A percentile compares a stretch with the other conserved stretches of the same genome.
Evolutionary conservation across 1,140 invertebrate species (phyloP).

Genomic region (Coboldia fuscipes): DNA sequence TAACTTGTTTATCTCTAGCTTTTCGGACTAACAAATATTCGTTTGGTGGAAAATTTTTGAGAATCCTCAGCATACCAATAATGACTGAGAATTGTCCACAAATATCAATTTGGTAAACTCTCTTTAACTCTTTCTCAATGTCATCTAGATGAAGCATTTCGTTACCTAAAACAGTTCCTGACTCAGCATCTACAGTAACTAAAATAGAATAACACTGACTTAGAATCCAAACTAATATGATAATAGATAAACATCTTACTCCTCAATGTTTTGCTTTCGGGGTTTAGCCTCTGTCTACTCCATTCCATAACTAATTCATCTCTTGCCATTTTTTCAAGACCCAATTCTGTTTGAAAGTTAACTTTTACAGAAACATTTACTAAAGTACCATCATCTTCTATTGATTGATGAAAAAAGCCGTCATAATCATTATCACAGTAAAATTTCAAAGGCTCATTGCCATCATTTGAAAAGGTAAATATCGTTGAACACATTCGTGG

Average conservation of each 20-base stretch:
- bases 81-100: neutral
- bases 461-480: neutral
- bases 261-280: neutral
- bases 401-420: no score
- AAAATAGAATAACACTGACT: neutral
- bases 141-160: neutral
- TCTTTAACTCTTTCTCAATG: neutral
- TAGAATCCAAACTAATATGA: neutral
- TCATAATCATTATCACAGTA: neutral
- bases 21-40: no score
- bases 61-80: neutral
- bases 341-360: slow-evolving; percentile 2
- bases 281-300: neutral
- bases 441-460: neutral
- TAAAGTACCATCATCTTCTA: neutral
- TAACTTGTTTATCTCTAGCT: no score
- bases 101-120: neutral
- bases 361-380: slow-evolving; percentile 1
- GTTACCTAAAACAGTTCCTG: neutral
- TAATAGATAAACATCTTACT: neutral
- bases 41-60: neutral
- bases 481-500: neutral
- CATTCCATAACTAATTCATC: slow-evolving; percentile 2
- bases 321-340: slow-evolving; percentile 1
- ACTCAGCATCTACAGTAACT: neutral